Evolutionary conservation across 2,797 vertebrate species (phyloP).

Genomic region (Thalassophryne amazonica): DNA sequence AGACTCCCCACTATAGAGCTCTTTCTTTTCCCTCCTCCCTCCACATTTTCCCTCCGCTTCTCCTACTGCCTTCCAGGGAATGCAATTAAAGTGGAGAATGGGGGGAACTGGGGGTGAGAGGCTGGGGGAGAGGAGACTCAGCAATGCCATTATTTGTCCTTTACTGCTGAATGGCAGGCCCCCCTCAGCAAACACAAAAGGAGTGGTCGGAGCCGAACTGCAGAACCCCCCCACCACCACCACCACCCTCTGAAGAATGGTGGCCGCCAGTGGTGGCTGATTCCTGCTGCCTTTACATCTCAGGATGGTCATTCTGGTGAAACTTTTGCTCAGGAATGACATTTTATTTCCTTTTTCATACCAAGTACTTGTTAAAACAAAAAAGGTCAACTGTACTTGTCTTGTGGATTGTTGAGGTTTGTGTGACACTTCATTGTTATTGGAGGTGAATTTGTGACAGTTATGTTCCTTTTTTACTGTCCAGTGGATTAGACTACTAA

Average conservation of each 20-base stretch:
- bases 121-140: constrained; percentile 53
- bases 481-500: no score
- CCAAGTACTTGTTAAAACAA: background rate
- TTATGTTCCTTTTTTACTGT: no score
- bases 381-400: background rate
- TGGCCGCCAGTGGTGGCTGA: constrained; percentile 39
- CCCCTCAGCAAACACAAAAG: constrained; percentile 72
- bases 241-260: constrained; percentile 69
- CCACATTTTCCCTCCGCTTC: constrained; percentile 62
- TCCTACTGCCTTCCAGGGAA: constrained; percentile 67
- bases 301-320: constrained; percentile 32
- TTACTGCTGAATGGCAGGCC: constrained; percentile 69
- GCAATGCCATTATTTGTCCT: constrained; percentile 73
- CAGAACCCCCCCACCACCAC: constrained; percentile 65
- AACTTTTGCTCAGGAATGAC: constrained; percentile 15
- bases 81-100: constrained; percentile 70
- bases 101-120: constrained; percentile 57
- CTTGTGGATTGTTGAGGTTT: background rate
- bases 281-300: constrained; percentile 34
- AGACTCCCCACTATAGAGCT: constrained; percentile 57
- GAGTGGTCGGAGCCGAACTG: constrained; percentile 63
- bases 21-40: constrained; percentile 62
- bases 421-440: no score
- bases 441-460: no score
- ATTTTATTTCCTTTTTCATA: constrained; percentile 6